These are phyloP conservation scores for Cosmia trapezina DNA, from an alignment of 2,888 invertebrate genomes.

Conservation along the genomic window DNA sequence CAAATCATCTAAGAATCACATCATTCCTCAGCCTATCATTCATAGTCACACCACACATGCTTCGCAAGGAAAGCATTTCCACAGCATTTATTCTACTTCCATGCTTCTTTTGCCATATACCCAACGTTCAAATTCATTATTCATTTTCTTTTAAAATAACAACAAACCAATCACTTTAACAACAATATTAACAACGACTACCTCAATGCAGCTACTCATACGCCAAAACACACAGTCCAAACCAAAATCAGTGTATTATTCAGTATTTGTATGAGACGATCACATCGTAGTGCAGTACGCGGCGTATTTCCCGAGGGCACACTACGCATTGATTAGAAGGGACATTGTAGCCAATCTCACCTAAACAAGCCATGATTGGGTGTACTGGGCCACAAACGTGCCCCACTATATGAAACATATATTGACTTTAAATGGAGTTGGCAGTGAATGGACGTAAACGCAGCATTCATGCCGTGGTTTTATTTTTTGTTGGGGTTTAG, in stretches of 20 bases:
- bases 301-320: constrained; percentile 63
- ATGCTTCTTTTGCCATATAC: no score
- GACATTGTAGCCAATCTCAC: constrained; percentile 67
- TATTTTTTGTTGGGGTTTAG: constrained; percentile 38
- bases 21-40: no score
- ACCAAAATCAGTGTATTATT: constrained; percentile 51
- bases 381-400: constrained; percentile 42
- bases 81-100: no score
- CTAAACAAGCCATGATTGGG: constrained; percentile 67
- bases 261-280: constrained; percentile 55
- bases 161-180: constrained; percentile 12
- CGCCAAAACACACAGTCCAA: constrained; percentile 21
- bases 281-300: constrained; percentile 50
- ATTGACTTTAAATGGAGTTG: constrained; percentile 60
- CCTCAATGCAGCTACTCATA: constrained; percentile 3
- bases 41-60: no score
- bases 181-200: constrained; percentile 4
- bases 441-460: constrained; percentile 33
- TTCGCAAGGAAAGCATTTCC: no score
- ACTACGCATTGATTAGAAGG: constrained; percentile 67
- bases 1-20: no score
- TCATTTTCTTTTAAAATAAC: no score
- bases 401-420: constrained; percentile 54
- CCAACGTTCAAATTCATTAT: no score
- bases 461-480: constrained; percentile 27